These are phyloP conservation scores for Alces alces DNA, from an alignment of 2,113 vertebrate species.

Conservation along the genomic window DNA sequence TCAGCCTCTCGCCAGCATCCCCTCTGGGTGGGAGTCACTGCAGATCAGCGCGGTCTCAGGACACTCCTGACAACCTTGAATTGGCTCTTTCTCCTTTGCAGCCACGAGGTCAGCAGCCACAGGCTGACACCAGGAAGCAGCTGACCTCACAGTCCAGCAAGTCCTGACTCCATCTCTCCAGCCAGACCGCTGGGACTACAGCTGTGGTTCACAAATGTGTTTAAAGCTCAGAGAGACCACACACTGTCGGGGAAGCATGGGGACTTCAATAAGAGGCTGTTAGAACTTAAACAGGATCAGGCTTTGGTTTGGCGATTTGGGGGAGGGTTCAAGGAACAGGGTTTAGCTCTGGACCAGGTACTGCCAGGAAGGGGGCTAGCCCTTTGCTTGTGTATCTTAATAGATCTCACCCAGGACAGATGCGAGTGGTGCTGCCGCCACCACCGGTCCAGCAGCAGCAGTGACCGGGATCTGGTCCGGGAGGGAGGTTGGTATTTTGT, in stretches of 20 bases:
- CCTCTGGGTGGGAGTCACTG: not conserved
- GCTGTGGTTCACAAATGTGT: fast-evolving
- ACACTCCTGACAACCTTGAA: not conserved
- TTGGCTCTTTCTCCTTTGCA: not conserved
- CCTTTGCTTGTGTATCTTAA: not conserved
- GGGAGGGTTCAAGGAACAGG: not conserved
- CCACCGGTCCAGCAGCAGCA: not conserved
- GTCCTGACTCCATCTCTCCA: not conserved
- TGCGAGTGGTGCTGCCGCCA: too few species aligned
- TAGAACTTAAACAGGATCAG: not conserved
- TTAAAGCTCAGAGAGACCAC: not conserved
- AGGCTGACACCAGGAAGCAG: not conserved
- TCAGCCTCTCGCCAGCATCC: not conserved
- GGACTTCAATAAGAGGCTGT: not conserved
- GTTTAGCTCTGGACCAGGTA: not conserved
- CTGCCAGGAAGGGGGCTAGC: not conserved
- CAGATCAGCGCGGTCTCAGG: fast-evolving
- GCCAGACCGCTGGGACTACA: not conserved
- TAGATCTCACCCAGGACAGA: not conserved
- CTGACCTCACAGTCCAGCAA: not conserved
- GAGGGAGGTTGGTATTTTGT: not conserved
- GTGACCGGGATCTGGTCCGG: fast-evolving
- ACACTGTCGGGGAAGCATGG: fast-evolving
- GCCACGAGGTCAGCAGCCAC: not conserved
- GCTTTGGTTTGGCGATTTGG: not conserved